Conservation (phyloP, 2,888 invertebrate species). For the Napeogenes inachia region DNA sequence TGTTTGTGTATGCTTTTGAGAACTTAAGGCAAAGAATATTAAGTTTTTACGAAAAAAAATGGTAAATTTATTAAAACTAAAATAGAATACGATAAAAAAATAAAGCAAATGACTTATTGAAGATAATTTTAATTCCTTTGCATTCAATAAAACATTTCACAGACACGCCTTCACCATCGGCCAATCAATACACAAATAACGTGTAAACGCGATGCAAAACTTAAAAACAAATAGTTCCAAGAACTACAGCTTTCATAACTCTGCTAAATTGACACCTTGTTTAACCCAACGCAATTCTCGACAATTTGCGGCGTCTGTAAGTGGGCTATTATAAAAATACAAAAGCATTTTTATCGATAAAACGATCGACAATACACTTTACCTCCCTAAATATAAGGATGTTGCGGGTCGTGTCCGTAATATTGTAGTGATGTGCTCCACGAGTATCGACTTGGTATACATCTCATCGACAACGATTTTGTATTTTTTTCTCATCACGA, state of each 20-base stretch:
- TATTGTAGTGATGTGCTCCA: slow-evolving; percentile 43
- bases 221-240: slow-evolving; percentile 75
- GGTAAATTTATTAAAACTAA: not conserved
- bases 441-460: slow-evolving; percentile 61
- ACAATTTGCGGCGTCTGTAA: slow-evolving; percentile 73
- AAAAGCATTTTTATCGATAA: slow-evolving; percentile 33
- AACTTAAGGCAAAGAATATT: too few relatives aligned
- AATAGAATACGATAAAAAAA: not conserved
- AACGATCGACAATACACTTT: slow-evolving; percentile 35
- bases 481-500: slow-evolving; percentile 75
- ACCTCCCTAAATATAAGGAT: slow-evolving; percentile 30
- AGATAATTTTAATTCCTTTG: slow-evolving; percentile 28
- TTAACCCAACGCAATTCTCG: slow-evolving; percentile 67
- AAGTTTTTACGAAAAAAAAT: not conserved
- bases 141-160: slow-evolving; percentile 59
- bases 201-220: slow-evolving; percentile 54
- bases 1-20: too few relatives aligned
- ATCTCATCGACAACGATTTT: slow-evolving; percentile 70
- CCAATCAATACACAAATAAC: slow-evolving; percentile 62
- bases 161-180: slow-evolving; percentile 53
- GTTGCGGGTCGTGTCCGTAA: slow-evolving; percentile 23
- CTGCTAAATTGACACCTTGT: slow-evolving; percentile 76
- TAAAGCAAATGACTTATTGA: slow-evolving; percentile 17
- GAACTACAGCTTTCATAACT: slow-evolving; percentile 74
- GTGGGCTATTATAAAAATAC: slow-evolving; percentile 71